Base-by-base conservation (phyloP, 2,888 invertebrate genomes). In the Meghimatium bilineatum region DNA sequence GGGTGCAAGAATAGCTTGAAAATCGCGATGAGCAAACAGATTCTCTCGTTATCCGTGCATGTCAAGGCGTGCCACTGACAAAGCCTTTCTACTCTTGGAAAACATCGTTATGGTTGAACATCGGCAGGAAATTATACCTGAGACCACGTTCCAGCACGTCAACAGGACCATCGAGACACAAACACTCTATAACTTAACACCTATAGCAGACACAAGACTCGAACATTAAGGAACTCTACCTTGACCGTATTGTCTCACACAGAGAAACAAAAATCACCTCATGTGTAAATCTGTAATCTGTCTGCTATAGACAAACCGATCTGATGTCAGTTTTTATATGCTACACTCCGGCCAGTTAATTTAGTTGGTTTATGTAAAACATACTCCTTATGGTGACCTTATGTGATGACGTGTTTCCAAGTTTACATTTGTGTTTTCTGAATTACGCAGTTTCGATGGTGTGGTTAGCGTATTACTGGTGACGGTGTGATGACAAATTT, bases 21-120 rank as follows among this genome's bases (percentile, higher is more conserved):
- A 63, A 77, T 63, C 77, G 38, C n/a, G 36, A 77, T 36, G 77
- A 77, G 72, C 80, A 80, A 80, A 80, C 80, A 80, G 71, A 56
- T 56, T 72, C 71, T 52, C 12, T 56, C 56, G 52, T 72, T 71
- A 71, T 32, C 52, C 60, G n/a, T 36, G 26, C 80, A 56, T 82
- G 82, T 76, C 67, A 67, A 82, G 52, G 26, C 82, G 82, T 82
- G 82, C 29, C 67, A 20, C 29, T 29, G 26, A 82, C 82, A 82
- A 82, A 52, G 63, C 60, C 74, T 29, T 74, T 34, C n/a, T 29
- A 23, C 67, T 10, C 29, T 60, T 29, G 23, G 20, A 81, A 60
- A 80, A 80, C 80, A 80, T 77, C 63, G 34, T 72, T 72, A 1
- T 49, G 72, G 72, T 49, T 2, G 77, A 38, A 36, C 12, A 60